Base-by-base conservation (phyloP, 2,888 invertebrate species). In the Diachrysia chrysitis region DNA sequence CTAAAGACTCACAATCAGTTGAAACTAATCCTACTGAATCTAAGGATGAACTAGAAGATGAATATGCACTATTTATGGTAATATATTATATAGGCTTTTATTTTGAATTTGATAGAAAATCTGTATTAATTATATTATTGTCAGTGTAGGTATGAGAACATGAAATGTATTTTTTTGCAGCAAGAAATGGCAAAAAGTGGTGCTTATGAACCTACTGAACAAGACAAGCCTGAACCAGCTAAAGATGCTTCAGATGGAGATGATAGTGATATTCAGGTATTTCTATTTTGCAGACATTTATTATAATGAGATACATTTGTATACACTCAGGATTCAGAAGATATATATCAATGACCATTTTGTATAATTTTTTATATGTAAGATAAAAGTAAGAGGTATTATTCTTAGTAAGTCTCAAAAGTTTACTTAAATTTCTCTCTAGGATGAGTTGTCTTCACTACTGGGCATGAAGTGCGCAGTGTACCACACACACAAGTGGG, bases 381-480 rank as follows among this genome's bases (percentile, higher is more conserved):
- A 9, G 12, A 4, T 10, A 10, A 82, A 82, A 25, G 58, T 35
- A 35, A 66, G 16, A n/a, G n/a, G n/a, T n/a, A n/a, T n/a, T n/a
- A n/a, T n/a, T n/a, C n/a, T n/a, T n/a, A n/a, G n/a, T n/a, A n/a
- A n/a, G n/a, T 9, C 51, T 35, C 14, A 60, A 46, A 46, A 63
- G 58, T 51, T 46, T 48, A 65, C 1, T 58, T 23, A 21, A 7
- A 56, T 46, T 19, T 55, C n/a, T 55, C 92, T 94, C 68, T 83
- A 96, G 96, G 96, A 96, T 85, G 96, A 97, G 83, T 90, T 97
- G 63, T 95, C 96, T 74, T 94, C 96, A 42, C 92, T 98, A 65
- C 95, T 98, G 83, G 99, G 99, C 23, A 97, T 97, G 94, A 98
- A 98, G 91, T 99, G 98, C 93, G 96, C 97, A 78, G 98, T 98